These are phyloP conservation scores for Monarcha castaneiventris DNA, from an alignment of 2,113 vertebrate genomes.

Conservation along the genomic window DNA sequence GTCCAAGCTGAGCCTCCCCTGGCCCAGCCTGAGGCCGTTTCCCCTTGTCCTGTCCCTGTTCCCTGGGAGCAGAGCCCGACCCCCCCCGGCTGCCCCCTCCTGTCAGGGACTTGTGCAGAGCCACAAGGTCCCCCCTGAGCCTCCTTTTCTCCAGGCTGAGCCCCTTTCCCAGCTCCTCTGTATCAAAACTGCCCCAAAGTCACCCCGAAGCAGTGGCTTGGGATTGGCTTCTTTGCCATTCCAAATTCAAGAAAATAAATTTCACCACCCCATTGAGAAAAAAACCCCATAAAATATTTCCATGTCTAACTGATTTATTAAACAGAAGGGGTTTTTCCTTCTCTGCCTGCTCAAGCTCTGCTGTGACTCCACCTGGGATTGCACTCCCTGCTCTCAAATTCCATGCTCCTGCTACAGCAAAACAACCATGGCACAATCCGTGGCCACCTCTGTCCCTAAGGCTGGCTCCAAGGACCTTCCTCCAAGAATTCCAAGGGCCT, in stretches of 20 bases:
- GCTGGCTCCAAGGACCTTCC: neutral
- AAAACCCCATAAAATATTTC: neutral
- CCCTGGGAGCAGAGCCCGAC: neutral
- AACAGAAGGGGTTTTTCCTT: neutral
- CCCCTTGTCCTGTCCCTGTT: neutral
- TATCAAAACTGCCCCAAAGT: neutral
- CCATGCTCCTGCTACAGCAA: accelerated
- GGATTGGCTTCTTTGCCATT: neutral
- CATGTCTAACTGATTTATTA: neutral
- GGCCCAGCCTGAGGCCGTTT: neutral
- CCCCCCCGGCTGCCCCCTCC: neutral
- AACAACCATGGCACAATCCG: accelerated
- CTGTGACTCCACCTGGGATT: neutral
- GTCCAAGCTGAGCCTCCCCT: neutral
- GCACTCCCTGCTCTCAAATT: neutral
- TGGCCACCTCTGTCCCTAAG: neutral
- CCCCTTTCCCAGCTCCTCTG: neutral
- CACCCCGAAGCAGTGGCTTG: neutral
- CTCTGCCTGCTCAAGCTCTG: neutral
- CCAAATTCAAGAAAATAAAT: neutral
- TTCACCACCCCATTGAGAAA: neutral
- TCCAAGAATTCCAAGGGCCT: neutral
- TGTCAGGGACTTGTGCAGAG: neutral
- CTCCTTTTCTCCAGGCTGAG: neutral
- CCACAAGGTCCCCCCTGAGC: neutral